Base-by-base conservation (phyloP, 2,797 vertebrate genomes). In the Channallabes apus region DNA sequence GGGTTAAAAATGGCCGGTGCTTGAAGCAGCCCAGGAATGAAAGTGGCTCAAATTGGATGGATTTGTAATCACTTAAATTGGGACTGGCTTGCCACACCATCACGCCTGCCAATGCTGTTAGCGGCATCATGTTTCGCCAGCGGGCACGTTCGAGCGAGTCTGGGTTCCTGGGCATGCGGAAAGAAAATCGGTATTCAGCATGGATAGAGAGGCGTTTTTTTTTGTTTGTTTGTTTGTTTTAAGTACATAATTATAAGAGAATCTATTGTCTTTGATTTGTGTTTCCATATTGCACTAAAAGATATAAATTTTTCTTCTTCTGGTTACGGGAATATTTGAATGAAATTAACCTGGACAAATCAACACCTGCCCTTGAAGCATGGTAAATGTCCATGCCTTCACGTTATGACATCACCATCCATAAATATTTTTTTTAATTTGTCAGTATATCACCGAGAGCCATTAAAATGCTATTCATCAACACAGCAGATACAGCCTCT, bases 41-140 rank as follows among this genome's bases (percentile, higher is more conserved):
- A 84, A 82, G 82, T 38, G 62, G 73, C 65, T 62, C 85, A 80
- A 85, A 80, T 86, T 86, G 84, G 73, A 82, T 77, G 85, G 90
- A 82, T 86, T 72, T 64, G 83, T 88, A 87, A 89, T 89, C 87
- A 82, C 20, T 69, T 80, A 90, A 90, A 80, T 87, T 91, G 89
- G 86, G 67, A 3, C 87, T 85, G 76, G 72, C 89, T 85, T 29
- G 85, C 85, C 82, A 12, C 65, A 67, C 5, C 84, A 9, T 87
- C 56, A 58, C 82, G 15, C 82, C 89, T 91, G 89, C 87, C 87
- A 93, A 24, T 62, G 82, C 18, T 88, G 87, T 88, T 86, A 86
- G 77, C 87, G 72, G 72, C 85, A 85, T 88, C 86, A 86, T 78
- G 79, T 87, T 91, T 90, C 84, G 80, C 78, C 86, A 84, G 88